Percentiles rank a stretch among this genome's conserved stretches.
Conservation (phyloP, 2,113 vertebrate genomes). For the Peromyscus californicus region DNA sequence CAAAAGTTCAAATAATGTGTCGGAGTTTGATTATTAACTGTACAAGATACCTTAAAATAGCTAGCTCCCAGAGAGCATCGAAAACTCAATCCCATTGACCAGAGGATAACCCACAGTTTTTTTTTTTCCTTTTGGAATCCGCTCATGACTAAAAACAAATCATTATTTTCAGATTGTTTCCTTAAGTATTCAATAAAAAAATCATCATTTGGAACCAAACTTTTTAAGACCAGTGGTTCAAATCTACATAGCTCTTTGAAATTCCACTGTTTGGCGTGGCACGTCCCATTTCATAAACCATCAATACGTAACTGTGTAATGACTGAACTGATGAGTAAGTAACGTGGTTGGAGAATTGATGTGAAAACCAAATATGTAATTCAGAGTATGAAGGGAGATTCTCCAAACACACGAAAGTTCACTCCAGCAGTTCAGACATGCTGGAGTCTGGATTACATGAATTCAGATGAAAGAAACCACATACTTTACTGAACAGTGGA, state of each 20-base stretch:
- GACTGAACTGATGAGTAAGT: neutral
- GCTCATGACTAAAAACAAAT: constrained; percentile 21
- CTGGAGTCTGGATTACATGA: neutral
- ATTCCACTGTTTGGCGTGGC: neutral
- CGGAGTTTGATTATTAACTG: constrained; percentile 25
- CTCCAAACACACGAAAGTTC: neutral
- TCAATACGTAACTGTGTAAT: neutral
- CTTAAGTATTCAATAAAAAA: neutral
- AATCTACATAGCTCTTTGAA: neutral
- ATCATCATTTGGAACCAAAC: neutral
- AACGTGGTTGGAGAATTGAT: neutral
- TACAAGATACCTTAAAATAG: neutral
- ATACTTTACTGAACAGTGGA: neutral
- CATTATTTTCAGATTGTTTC: neutral
- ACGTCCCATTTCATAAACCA: neutral
- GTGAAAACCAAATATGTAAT: neutral
- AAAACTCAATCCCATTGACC: constrained; percentile 42
- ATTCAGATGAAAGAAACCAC: neutral
- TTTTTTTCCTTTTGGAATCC: neutral
- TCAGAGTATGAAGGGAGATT: neutral
- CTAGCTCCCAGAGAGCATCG: neutral
- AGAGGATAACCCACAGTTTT: neutral
- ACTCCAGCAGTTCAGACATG: neutral
- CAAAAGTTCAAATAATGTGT: constrained; percentile 16
- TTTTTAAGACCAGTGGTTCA: neutral